Percentiles rank a stretch among this genome's conserved stretches.
Evolutionary conservation across 2,113 vertebrate species (phyloP).

Genomic region (Raja brachyura): DNA sequence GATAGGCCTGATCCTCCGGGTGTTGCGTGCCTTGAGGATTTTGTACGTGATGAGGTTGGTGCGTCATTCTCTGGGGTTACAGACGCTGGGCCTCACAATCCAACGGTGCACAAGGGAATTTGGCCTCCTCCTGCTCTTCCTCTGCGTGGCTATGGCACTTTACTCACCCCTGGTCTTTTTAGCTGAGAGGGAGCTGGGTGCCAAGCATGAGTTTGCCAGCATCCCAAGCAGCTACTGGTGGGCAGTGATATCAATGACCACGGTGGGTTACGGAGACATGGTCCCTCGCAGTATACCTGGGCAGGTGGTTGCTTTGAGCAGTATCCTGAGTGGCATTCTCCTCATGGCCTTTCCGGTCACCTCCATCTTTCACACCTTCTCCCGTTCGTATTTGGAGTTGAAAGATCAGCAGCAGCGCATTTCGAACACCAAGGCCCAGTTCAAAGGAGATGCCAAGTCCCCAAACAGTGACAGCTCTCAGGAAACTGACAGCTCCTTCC

Average conservation of each 20-base stretch:
- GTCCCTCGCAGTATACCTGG: constrained; percentile 90
- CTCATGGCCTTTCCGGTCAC: constrained; percentile 95
- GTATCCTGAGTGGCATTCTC: constrained; percentile 91
- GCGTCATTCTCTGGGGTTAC: constrained; percentile 83
- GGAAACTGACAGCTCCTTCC: constrained; percentile 49
- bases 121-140: constrained; percentile 83
- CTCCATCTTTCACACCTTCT: constrained; percentile 95
- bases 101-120: constrained; percentile 85
- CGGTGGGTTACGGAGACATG: constrained; percentile 95
- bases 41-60: constrained; percentile 90
- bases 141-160: constrained; percentile 91
- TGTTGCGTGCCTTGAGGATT: constrained; percentile 83
- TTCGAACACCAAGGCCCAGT: constrained; percentile 58
- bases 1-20: constrained; percentile 78
- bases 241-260: constrained; percentile 98
- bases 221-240: constrained; percentile 94
- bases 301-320: constrained; percentile 91
- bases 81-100: constrained; percentile 83
- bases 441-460: constrained; percentile 64
- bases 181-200: constrained; percentile 87
- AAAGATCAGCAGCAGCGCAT: constrained; percentile 78
- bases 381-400: constrained; percentile 86
- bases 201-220: constrained; percentile 90
- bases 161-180: constrained; percentile 84
- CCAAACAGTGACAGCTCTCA: constrained; percentile 63